Evolutionary conservation across 2,113 vertebrate genomes (phyloP).

Genomic region (Halcyon senegalensis): DNA sequence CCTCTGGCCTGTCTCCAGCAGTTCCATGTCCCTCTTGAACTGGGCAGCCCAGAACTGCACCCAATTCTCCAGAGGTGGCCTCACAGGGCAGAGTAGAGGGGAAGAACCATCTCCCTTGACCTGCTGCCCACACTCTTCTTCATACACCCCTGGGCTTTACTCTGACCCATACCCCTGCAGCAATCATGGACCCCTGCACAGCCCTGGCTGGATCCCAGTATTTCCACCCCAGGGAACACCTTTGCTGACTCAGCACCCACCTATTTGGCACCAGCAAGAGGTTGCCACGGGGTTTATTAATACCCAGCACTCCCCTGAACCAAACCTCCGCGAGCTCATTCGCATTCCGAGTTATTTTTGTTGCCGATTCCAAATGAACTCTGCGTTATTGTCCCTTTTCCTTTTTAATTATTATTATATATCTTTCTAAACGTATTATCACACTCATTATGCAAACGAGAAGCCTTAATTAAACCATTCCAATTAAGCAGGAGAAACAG

Average conservation of each 20-base stretch:
- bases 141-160: neutral
- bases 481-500: conserved; percentile 54
- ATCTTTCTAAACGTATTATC: conserved; percentile 48
- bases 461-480: conserved; percentile 61
- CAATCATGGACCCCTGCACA: neutral
- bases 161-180: neutral
- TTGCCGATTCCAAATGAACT: conserved; percentile 37
- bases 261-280: rapidly evolving
- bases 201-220: neutral
- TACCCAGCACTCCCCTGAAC: neutral
- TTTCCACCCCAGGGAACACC: rapidly evolving
- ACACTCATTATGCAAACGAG: conserved; percentile 54
- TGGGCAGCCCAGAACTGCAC: neutral
- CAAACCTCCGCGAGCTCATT: neutral
- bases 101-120: neutral
- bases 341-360: neutral
- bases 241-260: rapidly evolving
- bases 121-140: neutral
- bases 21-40: neutral
- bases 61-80: neutral
- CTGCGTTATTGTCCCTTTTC: conserved; percentile 17
- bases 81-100: too few species aligned
- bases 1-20: too few species aligned
- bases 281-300: neutral
- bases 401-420: neutral